A percentile compares a stretch with the other conserved stretches of the same genome.
phyloP scores from a whole-genome alignment of 2,113 vertebrate genomes.

The Meleagris gallopavo region DNA sequence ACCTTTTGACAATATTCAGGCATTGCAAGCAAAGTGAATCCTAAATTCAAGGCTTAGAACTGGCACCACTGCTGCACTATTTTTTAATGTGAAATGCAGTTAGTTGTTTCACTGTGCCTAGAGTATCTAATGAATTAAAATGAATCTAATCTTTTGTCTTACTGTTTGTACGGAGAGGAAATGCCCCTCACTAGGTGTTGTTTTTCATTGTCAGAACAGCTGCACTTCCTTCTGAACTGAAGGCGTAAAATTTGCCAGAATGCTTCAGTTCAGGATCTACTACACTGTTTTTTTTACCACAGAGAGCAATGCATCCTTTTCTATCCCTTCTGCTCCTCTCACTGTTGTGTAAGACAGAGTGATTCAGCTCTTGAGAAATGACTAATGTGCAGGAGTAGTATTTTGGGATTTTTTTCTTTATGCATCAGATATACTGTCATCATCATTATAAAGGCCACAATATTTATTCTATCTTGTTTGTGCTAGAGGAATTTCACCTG shows the following conservation, averaged over 20 bases:
- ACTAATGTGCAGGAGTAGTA: neutral
- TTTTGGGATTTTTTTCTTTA: neutral
- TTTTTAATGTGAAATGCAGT: neutral
- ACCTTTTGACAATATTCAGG: neutral
- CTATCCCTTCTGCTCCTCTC: neutral
- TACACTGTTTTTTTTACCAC: neutral
- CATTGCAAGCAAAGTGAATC: neutral
- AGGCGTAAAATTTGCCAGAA: neutral
- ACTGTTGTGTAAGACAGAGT: conserved; percentile 6
- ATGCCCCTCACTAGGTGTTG: neutral
- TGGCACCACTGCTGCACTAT: neutral
- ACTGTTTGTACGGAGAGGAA: neutral
- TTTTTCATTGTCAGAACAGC: neutral
- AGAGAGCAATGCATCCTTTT: neutral
- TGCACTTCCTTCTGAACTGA: neutral
- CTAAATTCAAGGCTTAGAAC: neutral
- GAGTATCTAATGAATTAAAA: neutral
- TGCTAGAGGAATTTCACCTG: neutral
- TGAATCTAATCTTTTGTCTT: neutral
- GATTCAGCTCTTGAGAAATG: conserved; percentile 22
- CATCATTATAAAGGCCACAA: neutral
- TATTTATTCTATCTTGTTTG: conserved; percentile 34
- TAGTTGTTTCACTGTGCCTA: neutral
- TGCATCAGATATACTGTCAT: neutral
- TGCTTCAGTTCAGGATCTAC: neutral